Evolutionary conservation across 2,797 vertebrate species (phyloP).

Genomic region (Bovichtus variegatus): DNA sequence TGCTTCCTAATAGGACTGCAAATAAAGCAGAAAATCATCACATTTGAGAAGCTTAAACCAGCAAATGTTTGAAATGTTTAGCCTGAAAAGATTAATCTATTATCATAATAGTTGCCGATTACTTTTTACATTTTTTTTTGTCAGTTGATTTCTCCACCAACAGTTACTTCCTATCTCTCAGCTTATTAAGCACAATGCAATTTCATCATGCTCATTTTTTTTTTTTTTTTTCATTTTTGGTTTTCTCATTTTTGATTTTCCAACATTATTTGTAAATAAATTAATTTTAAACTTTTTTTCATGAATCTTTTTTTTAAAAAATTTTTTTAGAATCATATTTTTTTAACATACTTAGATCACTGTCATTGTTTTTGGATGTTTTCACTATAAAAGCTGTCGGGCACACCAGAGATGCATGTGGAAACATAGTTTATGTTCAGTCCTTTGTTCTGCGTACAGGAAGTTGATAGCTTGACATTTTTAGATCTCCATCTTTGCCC

Average conservation of each 20-base stretch:
- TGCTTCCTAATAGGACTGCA: background rate
- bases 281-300: constrained; percentile 55
- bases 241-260: constrained; percentile 32
- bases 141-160: no score
- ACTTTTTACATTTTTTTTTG: no score
- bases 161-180: background rate
- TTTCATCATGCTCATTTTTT: background rate
- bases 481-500: constrained; percentile 59
- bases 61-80: no score
- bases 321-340: background rate
- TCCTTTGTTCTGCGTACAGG: constrained; percentile 55
- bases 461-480: constrained; percentile 52
- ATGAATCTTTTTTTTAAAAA: constrained; percentile 34
- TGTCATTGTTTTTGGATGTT: constrained; percentile 43
- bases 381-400: constrained; percentile 50
- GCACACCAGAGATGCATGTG: constrained; percentile 62
- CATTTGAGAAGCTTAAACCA: no score
- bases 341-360: constrained; percentile 29
- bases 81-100: no score
- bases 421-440: constrained; percentile 54
- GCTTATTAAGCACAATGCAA: constrained; percentile 25
- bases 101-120: no score
- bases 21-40: no score
- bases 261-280: constrained; percentile 45
- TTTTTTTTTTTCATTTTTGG: constrained; percentile 2